Conservation (phyloP, 2,888 invertebrate species). For the Frankliniella fusca region DNA sequence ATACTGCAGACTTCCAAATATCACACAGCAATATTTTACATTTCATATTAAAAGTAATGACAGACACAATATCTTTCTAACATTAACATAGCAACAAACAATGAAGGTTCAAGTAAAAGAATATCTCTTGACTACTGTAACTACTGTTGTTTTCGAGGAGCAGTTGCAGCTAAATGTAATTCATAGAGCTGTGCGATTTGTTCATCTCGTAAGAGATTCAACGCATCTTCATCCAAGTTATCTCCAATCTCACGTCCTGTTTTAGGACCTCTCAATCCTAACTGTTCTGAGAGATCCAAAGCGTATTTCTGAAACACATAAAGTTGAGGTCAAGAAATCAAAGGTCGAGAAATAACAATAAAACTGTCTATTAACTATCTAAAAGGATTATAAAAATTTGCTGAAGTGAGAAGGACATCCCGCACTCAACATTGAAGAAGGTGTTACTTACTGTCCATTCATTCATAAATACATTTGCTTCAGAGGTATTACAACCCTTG, state of each 20-base stretch:
- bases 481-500: conserved; percentile 63
- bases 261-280: conserved; percentile 61
- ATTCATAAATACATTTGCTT: conserved; percentile 71
- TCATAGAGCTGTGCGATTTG: conserved; percentile 83
- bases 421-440: neutral
- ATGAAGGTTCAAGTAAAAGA: neutral
- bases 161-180: conserved; percentile 64
- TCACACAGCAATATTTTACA: no score
- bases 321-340: neutral
- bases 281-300: conserved; percentile 65
- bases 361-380: neutral
- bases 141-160: neutral
- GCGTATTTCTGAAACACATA: conserved; percentile 66
- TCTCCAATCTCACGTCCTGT: conserved; percentile 60
- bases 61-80: no score
- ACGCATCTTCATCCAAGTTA: conserved; percentile 56
- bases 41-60: no score
- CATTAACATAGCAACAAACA: no score
- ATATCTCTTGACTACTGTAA: neutral
- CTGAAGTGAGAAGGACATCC: no score
- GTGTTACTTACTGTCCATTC: conserved; percentile 76
- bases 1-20: no score
- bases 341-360: conserved; percentile 4
- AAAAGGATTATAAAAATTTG: no score
- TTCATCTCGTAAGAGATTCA: conserved; percentile 72